A percentile compares a stretch with the other conserved stretches of the same genome.
phyloP scores from a whole-genome alignment of 2,797 vertebrate species.

The Danio albolineatus region DNA sequence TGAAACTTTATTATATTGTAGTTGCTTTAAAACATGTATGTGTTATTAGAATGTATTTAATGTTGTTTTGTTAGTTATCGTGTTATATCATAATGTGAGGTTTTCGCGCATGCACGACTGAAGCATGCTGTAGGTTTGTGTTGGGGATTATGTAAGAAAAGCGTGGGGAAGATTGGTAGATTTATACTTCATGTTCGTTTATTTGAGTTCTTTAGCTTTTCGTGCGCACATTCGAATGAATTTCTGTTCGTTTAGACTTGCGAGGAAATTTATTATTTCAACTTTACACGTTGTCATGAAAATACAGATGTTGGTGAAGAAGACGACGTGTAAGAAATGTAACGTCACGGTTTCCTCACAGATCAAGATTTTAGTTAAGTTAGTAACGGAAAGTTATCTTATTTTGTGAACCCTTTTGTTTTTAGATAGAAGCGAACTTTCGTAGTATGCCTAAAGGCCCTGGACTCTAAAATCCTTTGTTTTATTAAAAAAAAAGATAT shows the following conservation, averaged over 20 bases:
- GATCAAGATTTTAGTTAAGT: background rate
- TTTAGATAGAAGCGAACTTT: background rate
- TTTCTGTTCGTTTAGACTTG: background rate
- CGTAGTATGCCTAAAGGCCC: background rate
- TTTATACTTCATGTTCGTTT: background rate
- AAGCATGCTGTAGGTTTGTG: background rate
- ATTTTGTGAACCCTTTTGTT: background rate
- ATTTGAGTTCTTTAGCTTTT: background rate
- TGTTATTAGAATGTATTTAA: background rate
- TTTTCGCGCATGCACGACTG: constrained; percentile 17
- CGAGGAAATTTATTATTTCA: background rate
- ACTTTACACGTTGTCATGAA: constrained; percentile 1
- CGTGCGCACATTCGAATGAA: background rate
- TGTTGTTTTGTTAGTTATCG: background rate
- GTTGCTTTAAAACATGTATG: constrained; percentile 1
- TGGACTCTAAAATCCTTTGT: background rate
- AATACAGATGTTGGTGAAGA: constrained; percentile 27
- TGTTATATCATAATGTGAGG: background rate
- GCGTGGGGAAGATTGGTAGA: background rate
- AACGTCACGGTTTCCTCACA: background rate
- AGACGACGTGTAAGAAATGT: background rate
- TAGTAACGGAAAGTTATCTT: background rate
- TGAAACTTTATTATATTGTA: background rate
- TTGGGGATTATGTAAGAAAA: constrained; percentile 17
- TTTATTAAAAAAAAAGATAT: background rate